Evolutionary conservation across 2,797 vertebrate genomes (phyloP), one percentile per base, ranked within the genome.

Genomic region (Leptodactylus fallax): DNA sequence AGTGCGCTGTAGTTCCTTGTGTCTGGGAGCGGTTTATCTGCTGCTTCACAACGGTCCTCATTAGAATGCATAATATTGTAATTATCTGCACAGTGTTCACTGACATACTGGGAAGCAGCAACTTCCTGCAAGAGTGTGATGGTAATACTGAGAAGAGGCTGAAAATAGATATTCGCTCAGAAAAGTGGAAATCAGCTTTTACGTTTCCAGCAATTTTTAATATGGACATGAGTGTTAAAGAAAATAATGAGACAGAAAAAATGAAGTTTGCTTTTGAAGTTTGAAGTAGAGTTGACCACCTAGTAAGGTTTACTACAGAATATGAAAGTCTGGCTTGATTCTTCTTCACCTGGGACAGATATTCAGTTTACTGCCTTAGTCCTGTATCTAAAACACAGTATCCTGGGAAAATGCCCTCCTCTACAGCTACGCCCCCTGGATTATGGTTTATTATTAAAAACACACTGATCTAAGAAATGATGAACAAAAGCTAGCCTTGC

Each of bases 1-100:
- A 83, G 23, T 19, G 61, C 12, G 17, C 51, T 83, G 63, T 25
- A 49, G 27, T 71, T n/a, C 45, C 53, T 36, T 79, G 69, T 84
- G 63, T 56, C 36, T 69, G 27, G 17, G 61, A 84, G 17, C 58
- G 71, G 16, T 60, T 71, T 84, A 69, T 83, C 71, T 88, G 74
- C 5, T 19, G 27, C 72, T 76, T 63, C 53, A 81, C 69, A 65
- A 81, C 71, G 60, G n/a, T 49, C 47, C 81, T 60, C 53, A 82
- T 87, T 82, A 87, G 12, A 65, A 82, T 82, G 67, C 71, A 76
- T 69, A 58, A 45, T 79, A 67, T 79, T 83, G 71, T 87, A 88
- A 88, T 88, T 79, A 88, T 88, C 63, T 85, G 55, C 77, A 63
- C 55, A 79, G 47, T 83, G 67, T 83, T 58, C n/a, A 11, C 55